These are phyloP conservation scores for Pseudorasbora parva DNA, from an alignment of 2,113 vertebrate genomes.

Conservation along the genomic window DNA sequence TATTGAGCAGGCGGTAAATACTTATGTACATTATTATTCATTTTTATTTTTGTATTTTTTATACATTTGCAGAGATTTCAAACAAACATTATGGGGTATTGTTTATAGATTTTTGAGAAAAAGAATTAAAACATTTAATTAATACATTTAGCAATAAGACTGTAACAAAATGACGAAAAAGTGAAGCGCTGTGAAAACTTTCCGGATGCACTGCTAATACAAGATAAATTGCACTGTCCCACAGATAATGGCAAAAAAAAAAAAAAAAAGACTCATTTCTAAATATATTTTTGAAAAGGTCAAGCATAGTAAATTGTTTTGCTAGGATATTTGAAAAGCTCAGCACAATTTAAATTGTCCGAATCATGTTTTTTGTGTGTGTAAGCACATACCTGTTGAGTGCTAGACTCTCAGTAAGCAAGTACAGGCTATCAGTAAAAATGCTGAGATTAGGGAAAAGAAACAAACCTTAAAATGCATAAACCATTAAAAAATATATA, in stretches of 20 bases:
- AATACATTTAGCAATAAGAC: no score
- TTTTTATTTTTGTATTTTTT: no score
- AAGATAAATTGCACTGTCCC: neutral
- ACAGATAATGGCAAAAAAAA: neutral
- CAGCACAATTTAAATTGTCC: neutral
- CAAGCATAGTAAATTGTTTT: neutral
- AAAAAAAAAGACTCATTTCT: neutral
- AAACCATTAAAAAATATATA: no score
- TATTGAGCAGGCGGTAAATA: no score
- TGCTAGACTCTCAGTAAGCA: neutral
- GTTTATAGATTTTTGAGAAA: no score
- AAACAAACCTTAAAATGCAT: neutral
- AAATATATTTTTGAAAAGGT: neutral
- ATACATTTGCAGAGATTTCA: no score
- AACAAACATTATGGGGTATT: no score
- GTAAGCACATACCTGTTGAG: constrained; percentile 47
- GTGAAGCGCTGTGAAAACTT: no score
- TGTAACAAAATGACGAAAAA: no score
- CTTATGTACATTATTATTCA: no score
- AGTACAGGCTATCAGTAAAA: neutral
- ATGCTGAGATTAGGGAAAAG: neutral
- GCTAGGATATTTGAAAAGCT: neutral
- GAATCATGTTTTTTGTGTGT: neutral
- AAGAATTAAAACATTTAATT: no score
- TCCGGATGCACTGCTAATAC: no score